A percentile compares a stretch with the other conserved stretches of the same genome.
Evolutionary conservation across 2,113 vertebrate species (phyloP).

Genomic region (Callipepla californica): DNA sequence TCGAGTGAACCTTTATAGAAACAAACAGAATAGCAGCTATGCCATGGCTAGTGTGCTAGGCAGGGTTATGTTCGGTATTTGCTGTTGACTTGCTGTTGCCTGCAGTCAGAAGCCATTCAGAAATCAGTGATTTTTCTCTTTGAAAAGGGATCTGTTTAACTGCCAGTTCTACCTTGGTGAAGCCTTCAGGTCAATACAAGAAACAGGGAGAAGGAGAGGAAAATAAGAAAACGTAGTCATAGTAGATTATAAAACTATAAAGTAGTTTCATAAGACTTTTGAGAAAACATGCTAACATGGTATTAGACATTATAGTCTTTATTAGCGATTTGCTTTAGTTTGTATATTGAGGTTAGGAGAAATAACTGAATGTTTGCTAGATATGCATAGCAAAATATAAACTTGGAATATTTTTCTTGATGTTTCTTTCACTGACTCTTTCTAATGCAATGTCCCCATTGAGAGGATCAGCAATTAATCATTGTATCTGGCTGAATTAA

Average conservation of each 20-base stretch:
- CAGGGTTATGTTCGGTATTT: fast-evolving
- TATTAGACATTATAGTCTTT: neutral
- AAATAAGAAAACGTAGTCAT: neutral
- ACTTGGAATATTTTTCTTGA: neutral
- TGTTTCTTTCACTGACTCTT: neutral
- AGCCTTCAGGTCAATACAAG: neutral
- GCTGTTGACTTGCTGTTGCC: neutral
- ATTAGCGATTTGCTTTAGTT: neutral
- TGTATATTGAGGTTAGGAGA: neutral
- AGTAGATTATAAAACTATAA: neutral
- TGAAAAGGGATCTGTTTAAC: neutral
- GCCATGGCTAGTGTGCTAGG: neutral
- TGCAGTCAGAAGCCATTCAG: neutral
- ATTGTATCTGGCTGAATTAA: neutral
- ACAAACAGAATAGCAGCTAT: neutral
- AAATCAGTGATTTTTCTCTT: neutral
- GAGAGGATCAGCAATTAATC: neutral
- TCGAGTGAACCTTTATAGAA: neutral
- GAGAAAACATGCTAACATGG: neutral
- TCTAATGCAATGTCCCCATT: neutral
- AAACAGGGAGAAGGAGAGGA: neutral
- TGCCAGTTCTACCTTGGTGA: neutral
- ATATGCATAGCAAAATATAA: neutral
- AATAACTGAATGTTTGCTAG: neutral
- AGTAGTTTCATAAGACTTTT: neutral